Evolutionary conservation across 2,113 vertebrate genomes (phyloP).

Genomic region (Macquaria ambigua): DNA sequence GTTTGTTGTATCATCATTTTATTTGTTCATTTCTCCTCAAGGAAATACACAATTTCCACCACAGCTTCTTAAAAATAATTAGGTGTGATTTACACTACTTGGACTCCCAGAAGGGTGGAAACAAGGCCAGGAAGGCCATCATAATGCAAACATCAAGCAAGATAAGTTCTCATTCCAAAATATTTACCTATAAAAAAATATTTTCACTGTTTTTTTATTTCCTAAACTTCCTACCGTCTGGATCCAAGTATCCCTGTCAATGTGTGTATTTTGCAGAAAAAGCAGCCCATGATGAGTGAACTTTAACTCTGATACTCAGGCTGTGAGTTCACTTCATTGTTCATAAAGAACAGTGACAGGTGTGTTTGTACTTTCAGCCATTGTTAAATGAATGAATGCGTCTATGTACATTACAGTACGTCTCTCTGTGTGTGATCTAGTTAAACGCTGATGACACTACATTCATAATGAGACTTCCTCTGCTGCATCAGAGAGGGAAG

Average conservation of each 20-base stretch:
- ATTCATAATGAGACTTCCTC: slow-evolving; percentile 54
- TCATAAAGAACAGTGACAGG: background rate
- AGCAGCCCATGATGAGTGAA: background rate
- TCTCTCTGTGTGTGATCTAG: background rate
- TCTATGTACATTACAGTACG: background rate
- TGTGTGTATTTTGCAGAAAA: background rate
- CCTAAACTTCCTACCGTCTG: background rate
- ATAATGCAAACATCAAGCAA: background rate
- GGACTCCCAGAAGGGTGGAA: background rate
- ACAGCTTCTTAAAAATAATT: background rate
- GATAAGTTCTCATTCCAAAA: background rate
- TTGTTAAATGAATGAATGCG: background rate
- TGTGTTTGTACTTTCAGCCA: background rate
- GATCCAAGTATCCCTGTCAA: too few species aligned
- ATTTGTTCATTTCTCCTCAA: too few species aligned
- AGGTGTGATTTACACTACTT: background rate
- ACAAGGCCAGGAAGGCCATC: background rate
- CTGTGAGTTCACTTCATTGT: slow-evolving; percentile 13
- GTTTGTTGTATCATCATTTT: too few species aligned
- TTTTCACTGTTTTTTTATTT: background rate
- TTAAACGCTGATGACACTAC: slow-evolving; percentile 1
- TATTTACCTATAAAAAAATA: background rate
- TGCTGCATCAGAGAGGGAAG: slow-evolving; percentile 37
- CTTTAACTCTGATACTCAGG: background rate
- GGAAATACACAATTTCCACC: too few species aligned